Evolutionary conservation across 1,140 invertebrate genomes (phyloP), one percentile per base, ranked within the genome.

Genomic region (Lutraria rhynchaena): DNA sequence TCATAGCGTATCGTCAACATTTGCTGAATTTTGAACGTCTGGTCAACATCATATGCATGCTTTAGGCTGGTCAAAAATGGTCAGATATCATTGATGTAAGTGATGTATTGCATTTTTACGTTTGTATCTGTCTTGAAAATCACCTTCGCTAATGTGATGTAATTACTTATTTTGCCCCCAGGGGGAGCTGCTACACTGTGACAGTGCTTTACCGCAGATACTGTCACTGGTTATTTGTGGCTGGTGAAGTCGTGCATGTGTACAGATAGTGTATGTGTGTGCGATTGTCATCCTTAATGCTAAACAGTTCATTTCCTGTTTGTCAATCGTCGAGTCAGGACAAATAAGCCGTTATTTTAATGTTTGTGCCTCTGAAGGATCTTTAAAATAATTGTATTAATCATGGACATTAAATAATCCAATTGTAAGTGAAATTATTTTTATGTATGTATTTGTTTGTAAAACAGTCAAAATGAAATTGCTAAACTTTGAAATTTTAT

Each of bases 121-220:
- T 31, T 57, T 58, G 63, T 60, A 61, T 60, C 44, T 75, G 57
- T 60, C 55, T 60, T 75, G 7, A 61, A 75, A 63, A 75, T 75
- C 73, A 75, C 57, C 73, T 75, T 29, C n/a, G 19, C 44, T 75
- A 49, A 61, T 75, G 58, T 75, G 55, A 49, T 57, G 57, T 75
- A 60, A 75, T 75, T 75, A 61, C 57, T 37, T 27, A 19, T 29
- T 27, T 49, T 49, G 24, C 31, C n/a, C 70, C 73, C 41, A 1
- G 41, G 31, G 37, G 73, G 37, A 9, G 13, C 1, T 41, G 35
- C 73, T 61, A 41, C 57, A 60, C 24, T 57, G 49, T 73, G 70
- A 73, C 70, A 58, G 35, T 17, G 51, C 35, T 41, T 46, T 44
- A 55, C 57, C 55, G 37, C 73, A 75, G 57, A 75, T 35, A 33